Conservation (phyloP, 2,888 invertebrate genomes). For the Pteria penguin region DNA sequence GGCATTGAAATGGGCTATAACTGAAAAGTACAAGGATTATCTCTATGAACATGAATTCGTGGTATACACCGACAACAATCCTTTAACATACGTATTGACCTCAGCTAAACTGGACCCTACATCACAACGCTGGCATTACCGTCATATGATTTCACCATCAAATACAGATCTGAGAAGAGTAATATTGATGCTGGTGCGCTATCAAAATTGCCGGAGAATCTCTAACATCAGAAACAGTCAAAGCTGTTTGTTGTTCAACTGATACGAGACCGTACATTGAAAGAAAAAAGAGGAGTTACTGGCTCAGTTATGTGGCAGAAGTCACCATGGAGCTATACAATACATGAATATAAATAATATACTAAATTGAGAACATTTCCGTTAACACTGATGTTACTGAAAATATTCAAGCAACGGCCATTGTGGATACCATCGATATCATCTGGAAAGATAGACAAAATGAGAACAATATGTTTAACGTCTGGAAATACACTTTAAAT, state of each 20-base stretch:
- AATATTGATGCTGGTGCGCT: constrained; percentile 27
- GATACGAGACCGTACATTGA: background rate
- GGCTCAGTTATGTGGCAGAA: too few relatives aligned
- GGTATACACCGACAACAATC: constrained; percentile 25
- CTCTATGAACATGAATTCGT: constrained; percentile 19
- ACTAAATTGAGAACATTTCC: background rate
- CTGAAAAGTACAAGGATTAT: constrained; percentile 31
- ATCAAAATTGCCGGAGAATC: background rate
- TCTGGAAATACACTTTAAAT: background rate
- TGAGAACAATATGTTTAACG: background rate
- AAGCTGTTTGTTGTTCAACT: background rate
- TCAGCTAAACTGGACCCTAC: constrained; percentile 23
- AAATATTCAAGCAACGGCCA: background rate
- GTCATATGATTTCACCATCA: background rate
- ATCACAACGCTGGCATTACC: constrained; percentile 12
- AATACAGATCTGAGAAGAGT: background rate
- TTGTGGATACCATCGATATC: background rate
- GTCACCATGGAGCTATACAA: too few relatives aligned
- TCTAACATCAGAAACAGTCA: background rate
- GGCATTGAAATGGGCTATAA: constrained; percentile 29
- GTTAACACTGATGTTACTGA: background rate
- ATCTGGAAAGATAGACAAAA: background rate
- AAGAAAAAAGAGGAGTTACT: too few relatives aligned
- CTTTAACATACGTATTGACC: constrained; percentile 22
- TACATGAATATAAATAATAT: too few relatives aligned